These are phyloP conservation scores for Avahi laniger DNA, from an alignment of 2,797 vertebrate species.

Conservation along the genomic window DNA sequence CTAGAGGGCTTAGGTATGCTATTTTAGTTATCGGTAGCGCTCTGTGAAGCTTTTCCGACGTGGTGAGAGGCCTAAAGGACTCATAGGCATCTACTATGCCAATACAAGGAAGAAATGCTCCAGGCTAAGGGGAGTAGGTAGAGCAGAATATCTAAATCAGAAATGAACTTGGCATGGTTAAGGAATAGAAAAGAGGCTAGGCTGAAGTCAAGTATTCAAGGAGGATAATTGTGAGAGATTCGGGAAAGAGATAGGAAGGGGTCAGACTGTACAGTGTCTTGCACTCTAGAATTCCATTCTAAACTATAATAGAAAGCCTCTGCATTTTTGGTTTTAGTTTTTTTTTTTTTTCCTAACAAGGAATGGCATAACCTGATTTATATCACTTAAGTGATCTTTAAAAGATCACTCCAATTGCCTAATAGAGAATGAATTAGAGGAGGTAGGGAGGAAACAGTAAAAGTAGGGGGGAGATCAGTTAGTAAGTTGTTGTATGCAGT, in stretches of 20 bases:
- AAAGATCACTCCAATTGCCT: background rate
- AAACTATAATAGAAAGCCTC: background rate
- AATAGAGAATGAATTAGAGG: conserved; percentile 8
- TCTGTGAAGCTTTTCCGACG: background rate
- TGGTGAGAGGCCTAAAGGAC: background rate
- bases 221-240: background rate
- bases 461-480: background rate
- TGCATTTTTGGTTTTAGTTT: too few species aligned
- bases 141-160: conserved; percentile 16
- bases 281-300: background rate
- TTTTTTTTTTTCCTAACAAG: background rate
- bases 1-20: background rate
- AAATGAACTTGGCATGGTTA: background rate
- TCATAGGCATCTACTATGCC: background rate
- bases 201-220: background rate
- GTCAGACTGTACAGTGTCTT: background rate
- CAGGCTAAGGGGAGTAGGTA: background rate
- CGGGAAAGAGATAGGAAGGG: background rate
- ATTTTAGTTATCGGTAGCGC: conserved; percentile 54
- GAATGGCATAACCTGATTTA: background rate
- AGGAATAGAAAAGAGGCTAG: background rate
- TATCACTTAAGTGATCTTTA: background rate
- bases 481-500: background rate
- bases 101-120: background rate
- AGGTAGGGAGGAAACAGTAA: background rate